Evolutionary conservation across 2,113 vertebrate genomes (phyloP).

Genomic region (Oplegnathus fasciatus): DNA sequence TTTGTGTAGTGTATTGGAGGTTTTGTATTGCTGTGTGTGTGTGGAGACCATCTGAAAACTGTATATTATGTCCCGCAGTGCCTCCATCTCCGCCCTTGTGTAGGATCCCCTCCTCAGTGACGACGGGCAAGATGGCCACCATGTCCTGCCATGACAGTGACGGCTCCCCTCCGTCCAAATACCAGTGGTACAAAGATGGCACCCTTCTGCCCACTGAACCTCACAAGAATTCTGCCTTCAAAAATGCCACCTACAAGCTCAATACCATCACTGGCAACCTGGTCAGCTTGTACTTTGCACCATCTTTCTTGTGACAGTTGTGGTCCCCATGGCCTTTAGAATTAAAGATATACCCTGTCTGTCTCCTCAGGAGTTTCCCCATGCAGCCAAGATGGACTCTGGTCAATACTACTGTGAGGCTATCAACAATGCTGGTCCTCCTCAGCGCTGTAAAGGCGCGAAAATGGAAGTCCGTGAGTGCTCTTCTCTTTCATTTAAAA

Average conservation of each 20-base stretch:
- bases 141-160: constrained; percentile 75
- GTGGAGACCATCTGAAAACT: not conserved
- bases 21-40: not conserved
- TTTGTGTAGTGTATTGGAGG: not conserved
- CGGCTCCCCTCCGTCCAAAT: constrained; percentile 78
- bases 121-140: constrained; percentile 45
- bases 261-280: constrained; percentile 63
- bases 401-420: constrained; percentile 82
- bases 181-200: constrained; percentile 81
- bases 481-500: not conserved
- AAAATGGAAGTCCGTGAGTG: constrained; percentile 84
- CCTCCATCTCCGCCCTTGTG: constrained; percentile 77
- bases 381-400: constrained; percentile 37
- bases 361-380: constrained; percentile 73
- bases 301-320: not conserved
- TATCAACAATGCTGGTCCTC: constrained; percentile 68
- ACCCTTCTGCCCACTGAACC: constrained; percentile 78
- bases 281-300: constrained; percentile 69
- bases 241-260: constrained; percentile 80
- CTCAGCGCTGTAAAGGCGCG: constrained; percentile 64
- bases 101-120: constrained; percentile 75
- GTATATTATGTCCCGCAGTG: constrained; percentile 67
- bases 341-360: not conserved
- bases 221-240: constrained; percentile 67
- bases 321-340: not conserved